These are phyloP conservation scores for Synergus itoensis DNA, from an alignment of 2,888 invertebrate species.

Conservation along the genomic window DNA sequence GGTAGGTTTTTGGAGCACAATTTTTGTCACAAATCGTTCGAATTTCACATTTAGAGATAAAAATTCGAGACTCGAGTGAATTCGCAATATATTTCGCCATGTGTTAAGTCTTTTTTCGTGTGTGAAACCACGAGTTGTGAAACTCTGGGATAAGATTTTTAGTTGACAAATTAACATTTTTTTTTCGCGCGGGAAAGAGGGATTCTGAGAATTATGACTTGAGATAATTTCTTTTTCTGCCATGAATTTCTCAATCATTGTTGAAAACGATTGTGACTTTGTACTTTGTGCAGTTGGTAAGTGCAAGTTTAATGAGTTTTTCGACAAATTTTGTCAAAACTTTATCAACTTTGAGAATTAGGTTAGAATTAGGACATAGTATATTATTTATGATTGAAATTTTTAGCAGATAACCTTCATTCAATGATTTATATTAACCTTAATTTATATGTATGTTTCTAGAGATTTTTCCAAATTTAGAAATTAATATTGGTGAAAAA, in stretches of 20 bases:
- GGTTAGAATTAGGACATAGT: background rate
- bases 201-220: background rate
- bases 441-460: too few relatives aligned
- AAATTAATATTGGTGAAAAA: too few relatives aligned
- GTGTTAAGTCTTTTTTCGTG: background rate
- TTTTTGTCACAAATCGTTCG: too few relatives aligned
- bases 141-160: too few relatives aligned
- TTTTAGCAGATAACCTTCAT: too few relatives aligned
- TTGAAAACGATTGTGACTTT: background rate
- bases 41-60: background rate
- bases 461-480: too few relatives aligned
- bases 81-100: background rate
- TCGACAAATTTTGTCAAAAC: too few relatives aligned
- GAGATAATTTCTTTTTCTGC: background rate
- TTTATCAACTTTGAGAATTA: background rate
- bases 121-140: too few relatives aligned
- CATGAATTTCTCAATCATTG: background rate
- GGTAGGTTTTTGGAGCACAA: too few relatives aligned
- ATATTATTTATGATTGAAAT: background rate
- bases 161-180: background rate
- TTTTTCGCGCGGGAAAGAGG: background rate
- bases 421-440: too few relatives aligned
- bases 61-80: background rate
- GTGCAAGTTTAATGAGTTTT: background rate
- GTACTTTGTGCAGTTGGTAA: background rate